Percentiles rank a stretch among this genome's conserved stretches.
Evolutionary conservation across 1,140 invertebrate species (phyloP).

Genomic region (Trigoniulus corallinus): DNA sequence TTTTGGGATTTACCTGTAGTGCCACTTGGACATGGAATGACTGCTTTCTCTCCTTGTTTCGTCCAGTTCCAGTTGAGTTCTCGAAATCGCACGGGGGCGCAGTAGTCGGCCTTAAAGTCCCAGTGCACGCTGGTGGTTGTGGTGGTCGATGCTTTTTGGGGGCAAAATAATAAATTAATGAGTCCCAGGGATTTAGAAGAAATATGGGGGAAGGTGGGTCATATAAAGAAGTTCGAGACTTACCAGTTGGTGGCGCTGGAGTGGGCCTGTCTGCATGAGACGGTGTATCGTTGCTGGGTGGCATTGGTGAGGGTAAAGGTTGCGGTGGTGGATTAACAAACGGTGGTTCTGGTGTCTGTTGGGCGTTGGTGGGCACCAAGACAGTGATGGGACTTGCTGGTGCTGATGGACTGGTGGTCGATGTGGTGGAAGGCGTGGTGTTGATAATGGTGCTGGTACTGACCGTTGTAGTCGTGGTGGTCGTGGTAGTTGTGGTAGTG

Average conservation of each 20-base stretch:
- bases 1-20: conserved; percentile 70
- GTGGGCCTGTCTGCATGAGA: conserved; percentile 3
- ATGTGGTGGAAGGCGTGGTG: conserved; percentile 14
- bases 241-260: conserved; percentile 2
- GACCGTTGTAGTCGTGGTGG: conserved; percentile 14
- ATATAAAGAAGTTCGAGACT: not conserved
- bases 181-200: no score
- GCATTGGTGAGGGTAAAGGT: conserved; percentile 4
- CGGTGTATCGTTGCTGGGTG: not conserved
- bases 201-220: not conserved
- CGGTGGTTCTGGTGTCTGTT: no score
- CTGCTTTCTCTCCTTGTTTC: conserved; percentile 47
- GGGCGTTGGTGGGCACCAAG: conserved; percentile 1
- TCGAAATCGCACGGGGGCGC: conserved; percentile 48
- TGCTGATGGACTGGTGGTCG: conserved; percentile 3
- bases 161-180: no score
- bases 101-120: conserved; percentile 25
- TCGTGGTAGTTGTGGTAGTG: conserved; percentile 1
- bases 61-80: conserved; percentile 82
- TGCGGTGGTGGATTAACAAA: no score
- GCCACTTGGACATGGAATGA: conserved; percentile 74
- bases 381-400: not conserved
- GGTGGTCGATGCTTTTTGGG: not conserved
- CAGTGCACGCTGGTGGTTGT: conserved; percentile 3
- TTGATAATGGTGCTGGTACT: conserved; percentile 12